Evolutionary conservation across 1,140 invertebrate genomes (phyloP).

Genomic region (Arctopsyche grandis): DNA sequence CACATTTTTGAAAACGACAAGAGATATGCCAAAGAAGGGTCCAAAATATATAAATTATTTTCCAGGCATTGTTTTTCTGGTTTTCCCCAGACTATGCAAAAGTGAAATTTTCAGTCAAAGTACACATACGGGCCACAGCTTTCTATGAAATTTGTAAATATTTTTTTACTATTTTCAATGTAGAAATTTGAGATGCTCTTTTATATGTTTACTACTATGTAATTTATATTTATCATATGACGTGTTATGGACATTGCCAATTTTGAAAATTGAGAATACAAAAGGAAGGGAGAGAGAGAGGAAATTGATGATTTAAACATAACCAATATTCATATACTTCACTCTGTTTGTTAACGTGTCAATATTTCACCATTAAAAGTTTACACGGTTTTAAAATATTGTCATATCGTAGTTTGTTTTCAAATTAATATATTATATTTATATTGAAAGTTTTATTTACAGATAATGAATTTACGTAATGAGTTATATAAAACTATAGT

Average conservation of each 20-base stretch:
- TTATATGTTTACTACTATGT: slow-evolving; percentile 31
- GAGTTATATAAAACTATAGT: slow-evolving; percentile 36
- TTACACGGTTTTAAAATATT: neutral
- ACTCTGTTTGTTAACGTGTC: neutral
- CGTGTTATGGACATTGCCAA: slow-evolving; percentile 43
- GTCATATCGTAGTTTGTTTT: slow-evolving; percentile 31
- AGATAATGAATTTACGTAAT: slow-evolving; percentile 28
- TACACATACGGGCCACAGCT: slow-evolving; percentile 9
- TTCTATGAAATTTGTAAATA: slow-evolving; percentile 29
- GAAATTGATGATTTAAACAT: slow-evolving; percentile 20
- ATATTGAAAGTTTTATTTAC: slow-evolving; percentile 27
- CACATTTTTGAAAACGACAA: slow-evolving; percentile 21
- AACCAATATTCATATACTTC: neutral
- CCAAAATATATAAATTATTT: slow-evolving; percentile 42
- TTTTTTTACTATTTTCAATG: slow-evolving; percentile 47
- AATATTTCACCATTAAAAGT: slow-evolving; percentile 18
- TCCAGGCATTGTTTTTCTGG: slow-evolving; percentile 38
- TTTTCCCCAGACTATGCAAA: slow-evolving; percentile 2
- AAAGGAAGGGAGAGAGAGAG: neutral
- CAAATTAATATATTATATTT: neutral
- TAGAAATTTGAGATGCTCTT: slow-evolving; percentile 31
- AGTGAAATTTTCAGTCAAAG: neutral
- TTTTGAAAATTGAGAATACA: slow-evolving; percentile 29
- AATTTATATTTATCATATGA: slow-evolving; percentile 45
- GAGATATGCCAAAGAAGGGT: slow-evolving; percentile 39